Evolutionary conservation across 2,113 vertebrate species (phyloP), one percentile per base, ranked within the genome.

Genomic region (Pachyramphus minor): DNA sequence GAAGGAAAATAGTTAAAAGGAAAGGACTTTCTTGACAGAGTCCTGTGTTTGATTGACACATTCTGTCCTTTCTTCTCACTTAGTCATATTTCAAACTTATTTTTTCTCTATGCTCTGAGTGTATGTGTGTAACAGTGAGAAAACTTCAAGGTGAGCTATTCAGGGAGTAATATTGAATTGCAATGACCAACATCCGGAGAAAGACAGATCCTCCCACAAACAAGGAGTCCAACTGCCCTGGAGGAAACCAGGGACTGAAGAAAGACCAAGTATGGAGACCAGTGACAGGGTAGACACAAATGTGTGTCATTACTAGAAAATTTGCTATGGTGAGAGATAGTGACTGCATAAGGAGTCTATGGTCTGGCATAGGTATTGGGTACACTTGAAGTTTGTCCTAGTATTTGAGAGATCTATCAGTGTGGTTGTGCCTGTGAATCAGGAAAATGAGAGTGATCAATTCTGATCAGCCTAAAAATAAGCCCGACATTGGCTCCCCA

Each of bases 401-500:
- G 6, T 25, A n/a, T 39, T 50, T 60, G 31, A 90, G 23, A 22
- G 21, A 49, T 58, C 21, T 62, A 14, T 72, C 13, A 23, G 33
- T 39, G 14, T 20, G 19, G 3, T 2, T 64, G 6, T 56, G 8
- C 5, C 75, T 75, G n/a, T 53, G n/a, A 79, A 79, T 86, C 23
- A 71, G 30, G 30, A 66, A 52, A 85, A 75, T 33, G 3, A 71
- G 6, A 4, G 2, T 64, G 12, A 56, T 31, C 5, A 8, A 25
- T 41, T 12, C 15, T 58, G 17, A 14, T 39, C 5, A 25, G 21
- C 18, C 53, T 60, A 81, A 81, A 84, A 77, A 24, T 50, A 77
- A 81, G 6, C 5, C 10, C 19, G 56, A 8, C 3, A 5, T 22
- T 42, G 45, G 2, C 8, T 3, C 1, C 1, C 5, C 35, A 49